phyloP scores from a whole-genome alignment of 1,140 invertebrate genomes.

The Phocides pigmalion region DNA sequence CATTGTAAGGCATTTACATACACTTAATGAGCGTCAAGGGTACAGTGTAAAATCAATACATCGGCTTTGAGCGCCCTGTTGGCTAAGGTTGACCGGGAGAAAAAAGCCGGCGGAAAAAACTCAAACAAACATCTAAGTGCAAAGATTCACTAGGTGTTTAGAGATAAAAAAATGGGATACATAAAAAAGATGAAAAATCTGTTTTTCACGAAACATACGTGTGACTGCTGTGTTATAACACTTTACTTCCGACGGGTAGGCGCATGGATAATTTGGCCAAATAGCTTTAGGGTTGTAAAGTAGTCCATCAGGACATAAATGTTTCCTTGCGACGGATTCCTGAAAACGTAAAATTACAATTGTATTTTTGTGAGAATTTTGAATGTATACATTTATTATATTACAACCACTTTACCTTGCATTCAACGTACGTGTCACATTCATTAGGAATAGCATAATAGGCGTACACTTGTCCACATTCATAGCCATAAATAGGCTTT shows the following conservation, averaged over 20 bases:
- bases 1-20: too few relatives aligned
- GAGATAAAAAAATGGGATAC: too few relatives aligned
- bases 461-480: conserved; percentile 43
- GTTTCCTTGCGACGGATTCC: conserved; percentile 41
- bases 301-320: conserved; percentile 57
- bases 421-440: conserved; percentile 59
- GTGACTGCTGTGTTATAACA: conserved; percentile 35
- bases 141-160: too few relatives aligned
- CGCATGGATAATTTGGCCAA: conserved; percentile 57
- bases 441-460: conserved; percentile 49
- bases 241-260: conserved; percentile 47
- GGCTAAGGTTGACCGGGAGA: too few relatives aligned
- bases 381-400: too few relatives aligned
- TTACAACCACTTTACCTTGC: conserved; percentile 52
- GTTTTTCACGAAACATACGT: conserved; percentile 37
- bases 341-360: conserved; percentile 42
- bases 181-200: too few relatives aligned
- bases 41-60: too few relatives aligned
- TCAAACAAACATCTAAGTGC: too few relatives aligned
- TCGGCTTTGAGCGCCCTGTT: too few relatives aligned
- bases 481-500: neutral
- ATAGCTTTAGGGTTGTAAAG: conserved; percentile 49
- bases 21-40: too few relatives aligned
- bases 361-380: too few relatives aligned
- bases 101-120: too few relatives aligned